Percentiles rank a stretch among this genome's conserved stretches.
These are phyloP conservation scores for Timandra comae DNA, from an alignment of 2,888 invertebrate genomes.

Conservation along the genomic window DNA sequence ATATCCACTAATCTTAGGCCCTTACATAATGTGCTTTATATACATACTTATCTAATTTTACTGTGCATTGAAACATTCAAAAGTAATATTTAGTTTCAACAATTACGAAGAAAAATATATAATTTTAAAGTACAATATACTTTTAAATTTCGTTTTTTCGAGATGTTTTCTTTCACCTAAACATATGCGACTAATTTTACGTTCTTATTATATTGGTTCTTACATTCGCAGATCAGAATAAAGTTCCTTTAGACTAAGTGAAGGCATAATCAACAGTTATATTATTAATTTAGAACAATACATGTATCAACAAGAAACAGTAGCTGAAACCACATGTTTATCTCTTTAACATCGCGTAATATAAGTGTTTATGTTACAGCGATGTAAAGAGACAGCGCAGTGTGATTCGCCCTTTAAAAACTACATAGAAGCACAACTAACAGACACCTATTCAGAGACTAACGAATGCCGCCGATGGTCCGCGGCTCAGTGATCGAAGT, in stretches of 20 bases:
- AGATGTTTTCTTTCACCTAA: not conserved
- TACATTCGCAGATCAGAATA: conserved; percentile 31
- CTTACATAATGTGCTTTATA: conserved; percentile 28
- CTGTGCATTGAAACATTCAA: conserved; percentile 1
- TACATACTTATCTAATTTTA: conserved; percentile 7
- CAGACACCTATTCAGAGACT: conserved; percentile 53
- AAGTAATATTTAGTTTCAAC: not conserved
- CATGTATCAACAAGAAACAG: conserved; percentile 51
- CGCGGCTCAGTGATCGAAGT: conserved; percentile 72
- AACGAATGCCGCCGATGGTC: conserved; percentile 47
- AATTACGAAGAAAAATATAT: not conserved
- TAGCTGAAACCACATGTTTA: conserved; percentile 21
- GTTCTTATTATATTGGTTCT: conserved; percentile 28
- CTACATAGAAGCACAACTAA: conserved; percentile 58
- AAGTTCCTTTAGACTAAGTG: conserved; percentile 20
- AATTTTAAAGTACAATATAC: not conserved
- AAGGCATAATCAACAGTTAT: conserved; percentile 55
- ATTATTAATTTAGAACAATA: conserved; percentile 47
- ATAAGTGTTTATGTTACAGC: too few species aligned
- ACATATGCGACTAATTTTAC: conserved; percentile 2
- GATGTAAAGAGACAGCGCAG: too few species aligned
- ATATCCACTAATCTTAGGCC: conserved; percentile 48
- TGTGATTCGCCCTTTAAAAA: conserved; percentile 26
- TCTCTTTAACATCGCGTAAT: too few species aligned
- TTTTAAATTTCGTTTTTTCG: not conserved